A percentile compares a stretch with the other conserved stretches of the same genome.
These are phyloP conservation scores for Knipowitschia caucasica DNA, from an alignment of 2,797 vertebrate species.

Conservation along the genomic window DNA sequence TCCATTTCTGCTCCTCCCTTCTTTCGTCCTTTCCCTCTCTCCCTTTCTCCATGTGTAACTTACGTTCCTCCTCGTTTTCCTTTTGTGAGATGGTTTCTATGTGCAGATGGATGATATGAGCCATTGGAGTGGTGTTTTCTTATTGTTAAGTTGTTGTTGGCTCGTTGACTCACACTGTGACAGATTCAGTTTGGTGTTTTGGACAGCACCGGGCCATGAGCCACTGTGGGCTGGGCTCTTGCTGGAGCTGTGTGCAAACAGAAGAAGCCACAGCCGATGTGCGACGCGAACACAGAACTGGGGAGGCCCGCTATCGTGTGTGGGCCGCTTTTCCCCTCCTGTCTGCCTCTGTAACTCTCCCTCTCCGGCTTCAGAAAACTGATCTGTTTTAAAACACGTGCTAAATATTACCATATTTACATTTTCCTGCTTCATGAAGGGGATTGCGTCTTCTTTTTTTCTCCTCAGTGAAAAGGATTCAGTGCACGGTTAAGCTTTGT, in stretches of 20 bases:
- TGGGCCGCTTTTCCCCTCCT: constrained; percentile 70
- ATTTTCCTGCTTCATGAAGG: constrained; percentile 83
- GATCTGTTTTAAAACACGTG: constrained; percentile 84
- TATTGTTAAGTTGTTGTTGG: constrained; percentile 77
- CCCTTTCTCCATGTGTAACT: constrained; percentile 25
- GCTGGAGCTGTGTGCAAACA: constrained; percentile 73
- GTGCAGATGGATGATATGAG: constrained; percentile 63
- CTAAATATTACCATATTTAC: constrained; percentile 83
- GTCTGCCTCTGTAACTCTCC: constrained; percentile 53
- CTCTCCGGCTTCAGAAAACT: constrained; percentile 76
- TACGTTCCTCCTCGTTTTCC: constrained; percentile 9
- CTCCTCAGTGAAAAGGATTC: constrained; percentile 72
- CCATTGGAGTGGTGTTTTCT: constrained; percentile 65
- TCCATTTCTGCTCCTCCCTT: constrained; percentile 75
- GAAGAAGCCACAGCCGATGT: constrained; percentile 68
- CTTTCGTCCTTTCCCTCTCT: constrained; percentile 34
- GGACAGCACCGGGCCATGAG: constrained; percentile 55
- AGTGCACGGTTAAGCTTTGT: constrained; percentile 76
- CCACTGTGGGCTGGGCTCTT: constrained; percentile 44
- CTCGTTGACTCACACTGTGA: constrained; percentile 68
- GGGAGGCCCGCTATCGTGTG: constrained; percentile 75
- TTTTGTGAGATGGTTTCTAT: constrained; percentile 50
- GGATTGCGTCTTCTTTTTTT: constrained; percentile 61
- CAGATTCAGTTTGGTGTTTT: constrained; percentile 67
- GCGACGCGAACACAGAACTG: constrained; percentile 62